Evolutionary conservation across 2,888 invertebrate genomes (phyloP).

Genomic region (Phorcus lineatus): DNA sequence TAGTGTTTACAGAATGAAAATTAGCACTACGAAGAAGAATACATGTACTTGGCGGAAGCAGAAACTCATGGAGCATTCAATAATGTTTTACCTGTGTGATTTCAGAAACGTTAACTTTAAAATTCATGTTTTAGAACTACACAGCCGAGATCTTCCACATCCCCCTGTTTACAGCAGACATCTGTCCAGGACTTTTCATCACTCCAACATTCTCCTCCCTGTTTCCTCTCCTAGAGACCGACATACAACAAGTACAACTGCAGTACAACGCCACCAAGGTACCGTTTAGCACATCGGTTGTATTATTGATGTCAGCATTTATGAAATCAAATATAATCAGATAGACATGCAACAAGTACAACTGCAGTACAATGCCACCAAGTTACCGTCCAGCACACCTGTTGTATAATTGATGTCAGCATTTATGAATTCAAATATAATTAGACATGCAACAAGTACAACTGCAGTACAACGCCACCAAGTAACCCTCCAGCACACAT

Average conservation of each 20-base stretch:
- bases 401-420: too few species aligned
- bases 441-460: slow-evolving; percentile 70
- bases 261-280: slow-evolving; percentile 43
- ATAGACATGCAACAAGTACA: too few species aligned
- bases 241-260: slow-evolving; percentile 67
- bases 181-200: slow-evolving; percentile 80
- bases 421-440: too few species aligned
- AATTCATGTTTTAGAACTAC: slow-evolving; percentile 78
- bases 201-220: slow-evolving; percentile 80
- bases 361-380: too few species aligned
- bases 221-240: slow-evolving; percentile 78
- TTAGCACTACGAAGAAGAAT: too few species aligned
- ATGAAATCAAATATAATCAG: too few species aligned
- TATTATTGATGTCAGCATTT: not conserved
- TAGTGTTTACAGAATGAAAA: too few species aligned
- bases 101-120: too few species aligned
- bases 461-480: slow-evolving; percentile 46
- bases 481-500: not conserved
- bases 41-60: too few species aligned
- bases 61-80: too few species aligned
- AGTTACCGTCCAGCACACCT: too few species aligned
- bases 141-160: slow-evolving; percentile 80
- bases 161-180: slow-evolving; percentile 80
- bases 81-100: too few species aligned
- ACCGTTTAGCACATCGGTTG: not conserved